Conservation (phyloP, 2,888 invertebrate genomes). For the Cloeon dipterum region DNA sequence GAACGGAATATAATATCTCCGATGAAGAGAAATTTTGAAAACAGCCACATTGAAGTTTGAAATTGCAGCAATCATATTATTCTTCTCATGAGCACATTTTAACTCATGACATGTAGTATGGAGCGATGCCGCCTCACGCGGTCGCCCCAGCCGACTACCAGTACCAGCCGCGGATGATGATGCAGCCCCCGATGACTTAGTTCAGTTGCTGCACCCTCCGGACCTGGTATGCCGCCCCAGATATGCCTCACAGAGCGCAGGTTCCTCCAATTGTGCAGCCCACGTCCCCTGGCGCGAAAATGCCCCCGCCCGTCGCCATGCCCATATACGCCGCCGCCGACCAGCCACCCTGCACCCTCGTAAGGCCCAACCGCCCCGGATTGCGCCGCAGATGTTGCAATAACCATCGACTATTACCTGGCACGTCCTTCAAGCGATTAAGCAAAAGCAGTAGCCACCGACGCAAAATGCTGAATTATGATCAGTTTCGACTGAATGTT, state of each 20-base stretch:
- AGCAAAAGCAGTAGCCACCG: constrained; percentile 10
- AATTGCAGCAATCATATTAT: too few species aligned
- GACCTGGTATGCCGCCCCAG: too few species aligned
- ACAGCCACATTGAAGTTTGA: too few species aligned
- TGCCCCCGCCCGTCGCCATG: constrained; percentile 3
- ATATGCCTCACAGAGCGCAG: constrained; percentile 2
- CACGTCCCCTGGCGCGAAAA: constrained; percentile 2
- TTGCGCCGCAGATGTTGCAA: constrained; percentile 7
- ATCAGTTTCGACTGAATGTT: constrained; percentile 55
- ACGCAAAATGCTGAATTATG: constrained; percentile 42
- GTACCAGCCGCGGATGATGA: constrained; percentile 29
- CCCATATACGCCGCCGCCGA: constrained; percentile 4
- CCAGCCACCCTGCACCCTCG: constrained; percentile 1
- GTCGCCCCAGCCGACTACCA: constrained; percentile 19
- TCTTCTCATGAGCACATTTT: too few species aligned
- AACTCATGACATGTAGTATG: too few species aligned
- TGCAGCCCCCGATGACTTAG: too few species aligned
- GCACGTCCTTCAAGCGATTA: constrained; percentile 4
- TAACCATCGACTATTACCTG: constrained; percentile 6
- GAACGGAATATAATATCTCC: too few species aligned
- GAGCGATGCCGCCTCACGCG: constrained; percentile 19
- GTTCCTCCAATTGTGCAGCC: constrained; percentile 1
- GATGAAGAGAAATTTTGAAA: too few species aligned
- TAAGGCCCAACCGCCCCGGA: constrained; percentile 5
- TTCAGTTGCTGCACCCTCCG: too few species aligned